These are phyloP conservation scores for Oceanodroma tethys DNA, from an alignment of 2,113 vertebrate genomes.

Conservation along the genomic window DNA sequence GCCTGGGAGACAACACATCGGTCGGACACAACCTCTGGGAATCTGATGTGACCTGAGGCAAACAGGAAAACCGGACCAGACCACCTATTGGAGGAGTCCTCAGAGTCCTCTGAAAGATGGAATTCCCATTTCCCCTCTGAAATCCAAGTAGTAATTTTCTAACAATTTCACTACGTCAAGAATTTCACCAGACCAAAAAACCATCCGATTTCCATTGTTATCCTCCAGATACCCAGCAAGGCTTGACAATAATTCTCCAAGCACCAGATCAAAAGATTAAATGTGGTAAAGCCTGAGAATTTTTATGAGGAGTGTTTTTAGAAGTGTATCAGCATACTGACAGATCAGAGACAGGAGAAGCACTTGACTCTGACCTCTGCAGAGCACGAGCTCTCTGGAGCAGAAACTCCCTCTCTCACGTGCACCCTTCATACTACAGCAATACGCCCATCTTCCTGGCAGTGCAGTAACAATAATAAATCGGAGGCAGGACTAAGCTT, in stretches of 20 bases:
- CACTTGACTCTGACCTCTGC: neutral
- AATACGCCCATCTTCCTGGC: neutral
- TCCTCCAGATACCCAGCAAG: neutral
- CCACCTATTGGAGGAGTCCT: neutral
- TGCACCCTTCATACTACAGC: neutral
- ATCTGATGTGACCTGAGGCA: neutral
- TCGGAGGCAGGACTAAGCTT: neutral
- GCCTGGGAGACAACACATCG: neutral
- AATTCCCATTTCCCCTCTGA: neutral
- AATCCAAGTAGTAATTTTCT: neutral
- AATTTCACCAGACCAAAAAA: neutral
- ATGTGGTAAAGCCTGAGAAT: neutral
- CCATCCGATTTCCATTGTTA: neutral
- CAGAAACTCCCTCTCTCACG: neutral
- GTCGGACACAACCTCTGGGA: neutral
- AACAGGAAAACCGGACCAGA: neutral
- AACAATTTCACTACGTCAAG: neutral
- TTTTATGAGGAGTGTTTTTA: neutral
- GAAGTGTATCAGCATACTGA: neutral
- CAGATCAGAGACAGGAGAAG: conserved; percentile 16
- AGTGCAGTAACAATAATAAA: neutral
- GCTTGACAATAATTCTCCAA: neutral
- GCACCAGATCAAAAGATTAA: neutral
- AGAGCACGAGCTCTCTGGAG: neutral
- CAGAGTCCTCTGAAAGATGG: neutral